A percentile compares a stretch with the other conserved stretches of the same genome.
These are phyloP conservation scores for Oikopleura vanhoeffeni DNA, from an alignment of 23 tunicate genomes.

Conservation along the genomic window DNA sequence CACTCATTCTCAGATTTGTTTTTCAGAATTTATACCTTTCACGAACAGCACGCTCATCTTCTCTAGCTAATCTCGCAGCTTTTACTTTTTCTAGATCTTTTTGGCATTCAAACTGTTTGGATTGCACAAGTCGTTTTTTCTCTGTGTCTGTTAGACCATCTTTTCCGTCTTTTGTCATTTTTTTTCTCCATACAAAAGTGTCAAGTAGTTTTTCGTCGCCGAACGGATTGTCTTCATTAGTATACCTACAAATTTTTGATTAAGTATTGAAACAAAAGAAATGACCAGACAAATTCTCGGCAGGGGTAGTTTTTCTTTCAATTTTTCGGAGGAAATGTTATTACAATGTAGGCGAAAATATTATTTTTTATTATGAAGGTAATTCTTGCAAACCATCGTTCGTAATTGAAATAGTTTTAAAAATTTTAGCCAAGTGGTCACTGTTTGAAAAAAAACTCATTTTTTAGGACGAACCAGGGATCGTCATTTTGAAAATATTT, in stretches of 20 bases:
- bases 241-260: slow-evolving; percentile 28
- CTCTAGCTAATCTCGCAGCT: slow-evolving; percentile 40
- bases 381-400: too few species aligned
- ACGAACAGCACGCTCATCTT: slow-evolving; percentile 49
- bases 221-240: slow-evolving; percentile 92
- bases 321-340: too few species aligned
- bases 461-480: too few species aligned
- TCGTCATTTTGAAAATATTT: too few species aligned
- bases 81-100: slow-evolving; percentile 62
- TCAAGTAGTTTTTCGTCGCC: slow-evolving; percentile 77
- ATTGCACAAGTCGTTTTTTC: slow-evolving; percentile 42
- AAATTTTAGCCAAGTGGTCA: too few species aligned
- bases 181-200: slow-evolving; percentile 95
- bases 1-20: background rate
- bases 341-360: too few species aligned
- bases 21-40: slow-evolving; percentile 17
- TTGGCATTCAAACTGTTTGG: slow-evolving; percentile 47
- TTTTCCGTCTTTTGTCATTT: slow-evolving; percentile 62
- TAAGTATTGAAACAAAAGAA: too few species aligned
- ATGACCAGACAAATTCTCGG: too few species aligned
- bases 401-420: too few species aligned
- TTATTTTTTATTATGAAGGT: too few species aligned
- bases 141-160: slow-evolving; percentile 39
- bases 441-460: too few species aligned
- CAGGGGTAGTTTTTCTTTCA: too few species aligned